Evolutionary conservation across 2,888 invertebrate genomes (phyloP).

Genomic region (Adelphocoris suturalis): DNA sequence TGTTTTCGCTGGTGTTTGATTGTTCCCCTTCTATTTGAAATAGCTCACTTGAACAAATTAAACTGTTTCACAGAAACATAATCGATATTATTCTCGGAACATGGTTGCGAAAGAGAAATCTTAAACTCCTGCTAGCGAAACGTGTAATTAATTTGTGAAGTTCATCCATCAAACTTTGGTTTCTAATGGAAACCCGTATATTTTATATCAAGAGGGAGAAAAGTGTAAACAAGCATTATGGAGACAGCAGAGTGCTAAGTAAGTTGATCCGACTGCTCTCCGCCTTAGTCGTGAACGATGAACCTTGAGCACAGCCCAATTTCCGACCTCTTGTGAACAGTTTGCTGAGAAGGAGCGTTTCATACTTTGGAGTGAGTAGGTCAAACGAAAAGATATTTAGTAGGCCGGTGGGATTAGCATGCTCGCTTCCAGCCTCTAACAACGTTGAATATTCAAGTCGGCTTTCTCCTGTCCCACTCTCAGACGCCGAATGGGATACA

Average conservation of each 20-base stretch:
- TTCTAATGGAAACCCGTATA: background rate
- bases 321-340: background rate
- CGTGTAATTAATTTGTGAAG: background rate
- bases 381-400: conserved; percentile 52
- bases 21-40: no score
- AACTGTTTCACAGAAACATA: no score
- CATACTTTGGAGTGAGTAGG: conserved; percentile 18
- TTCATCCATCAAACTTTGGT: background rate
- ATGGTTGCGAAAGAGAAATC: no score
- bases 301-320: background rate
- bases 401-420: conserved; percentile 37
- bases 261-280: background rate
- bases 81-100: no score
- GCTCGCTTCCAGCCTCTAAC: background rate
- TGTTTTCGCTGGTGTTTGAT: no score
- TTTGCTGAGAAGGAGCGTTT: background rate
- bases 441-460: conserved; percentile 33
- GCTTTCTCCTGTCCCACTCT: conserved; percentile 1
- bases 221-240: background rate
- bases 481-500: conserved; percentile 37
- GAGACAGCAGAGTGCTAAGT: conserved; percentile 1
- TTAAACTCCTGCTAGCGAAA: no score
- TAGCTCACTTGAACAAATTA: no score
- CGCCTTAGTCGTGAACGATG: background rate
- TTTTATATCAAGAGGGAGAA: background rate